Percentiles rank a stretch among this genome's conserved stretches.
phyloP scores from a whole-genome alignment of 64 coral and sea anemone genomes.

The Pachyseris speciosa region DNA sequence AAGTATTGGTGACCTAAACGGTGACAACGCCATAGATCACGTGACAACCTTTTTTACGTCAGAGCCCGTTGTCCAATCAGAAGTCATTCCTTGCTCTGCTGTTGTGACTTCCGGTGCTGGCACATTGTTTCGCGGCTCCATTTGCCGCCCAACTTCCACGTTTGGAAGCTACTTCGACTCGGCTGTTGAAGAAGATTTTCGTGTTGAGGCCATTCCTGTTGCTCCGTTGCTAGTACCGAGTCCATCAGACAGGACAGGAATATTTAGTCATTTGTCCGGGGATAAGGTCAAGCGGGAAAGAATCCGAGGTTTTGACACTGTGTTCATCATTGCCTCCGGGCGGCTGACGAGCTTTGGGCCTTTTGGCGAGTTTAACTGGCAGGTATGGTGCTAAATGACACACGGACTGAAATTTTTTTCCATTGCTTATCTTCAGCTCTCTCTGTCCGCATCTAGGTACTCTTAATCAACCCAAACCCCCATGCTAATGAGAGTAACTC shows the following conservation, averaged over 20 bases:
- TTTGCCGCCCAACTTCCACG: conserved; percentile 66
- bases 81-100: conserved; percentile 62
- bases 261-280: conserved; percentile 90
- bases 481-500: no score
- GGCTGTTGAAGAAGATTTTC: conserved; percentile 19
- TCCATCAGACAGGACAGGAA: conserved; percentile 74
- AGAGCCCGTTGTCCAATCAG: conserved; percentile 12
- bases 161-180: conserved; percentile 71
- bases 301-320: conserved; percentile 73
- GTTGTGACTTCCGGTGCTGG: conserved; percentile 51
- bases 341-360: conserved; percentile 83
- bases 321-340: conserved; percentile 83
- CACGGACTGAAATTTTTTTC: neutral
- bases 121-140: conserved; percentile 63
- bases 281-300: conserved; percentile 48
- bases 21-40: conserved; percentile 83
- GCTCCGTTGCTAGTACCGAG: conserved; percentile 80
- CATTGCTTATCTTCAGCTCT: no score
- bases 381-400: conserved; percentile 62
- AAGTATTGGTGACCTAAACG: conserved; percentile 79
- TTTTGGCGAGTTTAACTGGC: conserved; percentile 92
- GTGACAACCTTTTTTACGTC: conserved; percentile 66
- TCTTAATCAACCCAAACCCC: no score
- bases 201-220: conserved; percentile 56
- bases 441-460: no score